phyloP scores from a whole-genome alignment of 1,140 invertebrate species.

The Drosophila pseudoobscura region DNA sequence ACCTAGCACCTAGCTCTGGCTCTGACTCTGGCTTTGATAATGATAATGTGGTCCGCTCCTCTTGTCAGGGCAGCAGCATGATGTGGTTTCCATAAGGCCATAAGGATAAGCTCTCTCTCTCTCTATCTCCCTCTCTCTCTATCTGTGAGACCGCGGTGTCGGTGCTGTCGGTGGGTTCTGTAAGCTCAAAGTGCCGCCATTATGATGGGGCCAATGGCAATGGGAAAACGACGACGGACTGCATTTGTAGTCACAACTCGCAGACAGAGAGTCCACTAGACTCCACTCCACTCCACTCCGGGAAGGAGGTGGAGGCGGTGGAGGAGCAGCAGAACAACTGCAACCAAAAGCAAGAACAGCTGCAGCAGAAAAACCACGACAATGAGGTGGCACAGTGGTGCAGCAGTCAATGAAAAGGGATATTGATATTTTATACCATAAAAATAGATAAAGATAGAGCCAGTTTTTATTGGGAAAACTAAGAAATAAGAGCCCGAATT shows the following conservation, averaged over 20 bases:
- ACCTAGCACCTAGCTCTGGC: neutral
- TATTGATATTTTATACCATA: neutral
- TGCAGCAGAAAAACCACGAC: conserved; percentile 33
- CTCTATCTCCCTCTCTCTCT: neutral
- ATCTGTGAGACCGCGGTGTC: conserved; percentile 4
- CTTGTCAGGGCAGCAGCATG: conserved; percentile 40
- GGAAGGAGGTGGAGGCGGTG: no score
- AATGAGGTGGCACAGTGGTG: conserved; percentile 33
- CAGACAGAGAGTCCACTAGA: conserved; percentile 45
- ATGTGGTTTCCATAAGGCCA: neutral
- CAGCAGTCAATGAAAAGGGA: no score
- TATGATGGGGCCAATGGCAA: conserved; percentile 51
- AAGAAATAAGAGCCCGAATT: no score
- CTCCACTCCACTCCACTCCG: conserved; percentile 36
- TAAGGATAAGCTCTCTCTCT: conserved; percentile 47
- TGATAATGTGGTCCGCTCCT: conserved; percentile 71
- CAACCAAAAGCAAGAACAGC: conserved; percentile 47
- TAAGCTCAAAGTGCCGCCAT: conserved; percentile 78
- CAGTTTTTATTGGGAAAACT: neutral
- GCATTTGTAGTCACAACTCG: conserved; percentile 48
- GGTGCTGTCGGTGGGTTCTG: conserved; percentile 51
- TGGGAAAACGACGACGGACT: conserved; percentile 40
- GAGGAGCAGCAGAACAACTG: conserved; percentile 27
- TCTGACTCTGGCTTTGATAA: conserved; percentile 51
- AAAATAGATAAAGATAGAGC: neutral